These are phyloP conservation scores for Microplitis deprimator DNA, from an alignment of 2,888 invertebrate genomes.

Conservation along the genomic window DNA sequence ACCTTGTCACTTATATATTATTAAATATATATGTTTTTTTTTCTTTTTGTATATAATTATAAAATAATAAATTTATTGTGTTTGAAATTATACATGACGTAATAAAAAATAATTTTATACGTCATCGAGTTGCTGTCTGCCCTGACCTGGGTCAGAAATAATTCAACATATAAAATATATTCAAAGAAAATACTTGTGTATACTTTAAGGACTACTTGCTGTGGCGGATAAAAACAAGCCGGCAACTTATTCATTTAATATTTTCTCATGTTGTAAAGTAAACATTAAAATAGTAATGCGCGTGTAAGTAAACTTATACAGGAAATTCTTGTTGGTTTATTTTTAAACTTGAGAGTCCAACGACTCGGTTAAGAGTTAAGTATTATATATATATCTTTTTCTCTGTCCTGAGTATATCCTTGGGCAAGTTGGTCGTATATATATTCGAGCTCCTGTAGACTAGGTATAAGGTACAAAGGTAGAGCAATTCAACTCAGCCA, in stretches of 20 bases:
- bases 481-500: conserved; percentile 26
- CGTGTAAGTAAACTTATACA: background rate
- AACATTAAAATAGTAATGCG: background rate
- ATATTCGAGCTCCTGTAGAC: background rate
- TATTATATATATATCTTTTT: background rate
- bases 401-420: conserved; percentile 9
- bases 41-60: too few species aligned
- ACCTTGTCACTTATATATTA: background rate
- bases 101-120: too few species aligned
- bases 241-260: background rate
- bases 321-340: background rate
- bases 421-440: conserved; percentile 6
- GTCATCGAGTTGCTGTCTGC: background rate
- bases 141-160: conserved; percentile 29
- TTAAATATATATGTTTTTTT: background rate
- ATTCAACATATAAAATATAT: background rate
- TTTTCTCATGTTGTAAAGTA: conserved; percentile 5
- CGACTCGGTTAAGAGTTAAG: conserved; percentile 21
- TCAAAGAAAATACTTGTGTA: background rate
- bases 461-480: conserved; percentile 16
- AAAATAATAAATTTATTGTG: too few species aligned
- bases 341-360: conserved; percentile 23
- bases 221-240: background rate
- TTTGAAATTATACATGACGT: too few species aligned
- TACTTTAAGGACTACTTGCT: background rate